phyloP scores from a whole-genome alignment of 1,140 invertebrate genomes.

The Tribolium madens region DNA sequence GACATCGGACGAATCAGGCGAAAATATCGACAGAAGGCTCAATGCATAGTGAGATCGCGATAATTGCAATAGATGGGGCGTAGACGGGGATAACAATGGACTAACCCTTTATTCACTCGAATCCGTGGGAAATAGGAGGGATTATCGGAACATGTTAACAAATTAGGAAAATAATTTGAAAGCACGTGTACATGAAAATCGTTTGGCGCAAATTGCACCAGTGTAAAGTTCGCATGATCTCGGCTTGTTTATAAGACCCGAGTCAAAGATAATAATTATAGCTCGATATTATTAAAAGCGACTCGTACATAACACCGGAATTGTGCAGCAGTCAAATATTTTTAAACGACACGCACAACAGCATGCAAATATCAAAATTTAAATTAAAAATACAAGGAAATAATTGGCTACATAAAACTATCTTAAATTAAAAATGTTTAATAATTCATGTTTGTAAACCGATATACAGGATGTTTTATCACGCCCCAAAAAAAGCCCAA shows the following conservation, averaged over 20 bases:
- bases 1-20: conserved; percentile 20
- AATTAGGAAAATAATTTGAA: conserved; percentile 39
- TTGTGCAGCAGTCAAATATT: too few relatives aligned
- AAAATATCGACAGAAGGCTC: conserved; percentile 16
- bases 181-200: conserved; percentile 24
- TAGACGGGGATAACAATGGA: conserved; percentile 21
- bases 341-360: too few relatives aligned
- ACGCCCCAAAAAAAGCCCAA: too few relatives aligned
- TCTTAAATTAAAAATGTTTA: too few relatives aligned
- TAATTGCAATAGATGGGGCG: conserved; percentile 34
- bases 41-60: background rate
- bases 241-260: background rate
- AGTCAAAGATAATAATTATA: conserved; percentile 21
- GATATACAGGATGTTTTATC: too few relatives aligned
- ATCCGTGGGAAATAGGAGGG: conserved; percentile 27
- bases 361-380: too few relatives aligned
- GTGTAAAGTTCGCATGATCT: background rate
- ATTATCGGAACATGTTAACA: conserved; percentile 31
- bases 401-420: too few relatives aligned
- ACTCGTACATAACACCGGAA: too few relatives aligned
- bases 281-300: background rate
- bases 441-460: too few relatives aligned
- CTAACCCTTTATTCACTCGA: conserved; percentile 30
- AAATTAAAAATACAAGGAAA: too few relatives aligned
- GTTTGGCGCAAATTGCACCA: conserved; percentile 17